Evolutionary conservation across 2,113 vertebrate genomes (phyloP).

Genomic region (Stictonetta naevosa): DNA sequence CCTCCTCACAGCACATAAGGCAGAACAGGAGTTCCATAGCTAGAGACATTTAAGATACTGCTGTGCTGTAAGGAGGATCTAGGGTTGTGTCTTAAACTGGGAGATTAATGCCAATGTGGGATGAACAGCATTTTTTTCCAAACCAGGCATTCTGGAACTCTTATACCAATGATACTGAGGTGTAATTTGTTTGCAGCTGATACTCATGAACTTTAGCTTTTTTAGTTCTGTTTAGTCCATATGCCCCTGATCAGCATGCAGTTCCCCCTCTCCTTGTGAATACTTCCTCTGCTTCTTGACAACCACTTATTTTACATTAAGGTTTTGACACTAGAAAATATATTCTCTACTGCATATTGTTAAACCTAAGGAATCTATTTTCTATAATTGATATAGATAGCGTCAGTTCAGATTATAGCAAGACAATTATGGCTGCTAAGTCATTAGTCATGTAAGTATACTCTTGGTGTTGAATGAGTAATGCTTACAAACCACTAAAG

Average conservation of each 20-base stretch:
- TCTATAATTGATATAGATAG: slow-evolving; percentile 37
- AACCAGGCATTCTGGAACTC: background rate
- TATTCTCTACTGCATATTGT: slow-evolving; percentile 47
- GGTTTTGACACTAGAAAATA: slow-evolving; percentile 56
- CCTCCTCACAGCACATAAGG: background rate
- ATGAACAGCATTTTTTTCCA: background rate
- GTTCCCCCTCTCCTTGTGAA: background rate
- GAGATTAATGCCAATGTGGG: background rate
- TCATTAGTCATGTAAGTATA: slow-evolving; percentile 38
- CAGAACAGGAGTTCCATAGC: background rate
- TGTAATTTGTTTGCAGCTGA: background rate
- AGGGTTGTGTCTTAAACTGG: background rate
- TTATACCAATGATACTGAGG: background rate
- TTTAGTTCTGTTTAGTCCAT: background rate
- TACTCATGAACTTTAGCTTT: background rate
- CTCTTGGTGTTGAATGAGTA: slow-evolving; percentile 41
- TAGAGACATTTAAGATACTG: background rate
- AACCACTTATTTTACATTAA: background rate
- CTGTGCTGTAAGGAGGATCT: background rate
- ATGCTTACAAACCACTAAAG: slow-evolving; percentile 50
- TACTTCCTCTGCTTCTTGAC: slow-evolving; percentile 30
- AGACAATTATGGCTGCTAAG: slow-evolving; percentile 31
- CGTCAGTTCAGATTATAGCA: slow-evolving; percentile 24
- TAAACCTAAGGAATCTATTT: slow-evolving; percentile 62
- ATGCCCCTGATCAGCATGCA: background rate